Evolutionary conservation across 1,140 invertebrate genomes (phyloP), one percentile per base, ranked within the genome.

Genomic region (Eriosoma lanigerum): DNA sequence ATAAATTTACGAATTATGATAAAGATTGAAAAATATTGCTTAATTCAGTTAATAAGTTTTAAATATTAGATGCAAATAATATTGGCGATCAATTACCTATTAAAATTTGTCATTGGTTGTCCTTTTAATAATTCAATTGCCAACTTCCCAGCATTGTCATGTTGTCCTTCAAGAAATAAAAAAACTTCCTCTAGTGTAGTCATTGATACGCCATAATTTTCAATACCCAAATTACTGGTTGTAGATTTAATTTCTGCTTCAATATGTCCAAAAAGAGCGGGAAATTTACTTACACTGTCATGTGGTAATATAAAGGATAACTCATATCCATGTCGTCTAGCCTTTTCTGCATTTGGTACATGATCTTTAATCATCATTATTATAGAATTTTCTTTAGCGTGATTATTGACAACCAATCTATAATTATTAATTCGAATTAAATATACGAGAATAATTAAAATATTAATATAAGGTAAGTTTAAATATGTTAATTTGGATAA

Each of bases 131-230:
- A 17, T 58, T 78, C 75, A 48, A 78, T 29, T 48, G 54, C 87
- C 73, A 89, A 90, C 0, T 89, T 88, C 58, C 90, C 90, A 52
- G 89, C 90, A 81, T 91, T 90, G 0, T 81, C 38, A 62, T 84
- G 84, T 81, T 85, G 83, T 44, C 86, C 84, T 85, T 93, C 92
- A 64, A 94, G 84, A 83, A 92, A 92, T 52, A 96, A 86, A 64
- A 91, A 91, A 29, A 94, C 95, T 85, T 98, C 95, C 86, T 98
- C 96, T 80, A 98, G 85, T 0, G 95, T 96, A 19, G 95, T 96
- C 92, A 97, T 96, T 32, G 95, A 96, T 0, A 97, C 92, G 0
- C 95, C 95, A 85, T 95, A 97, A 84, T 92, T 95, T 81, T 89
- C 91, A 73, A 97, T 92, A 26, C 92, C 92, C 19, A 92, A 85